These are phyloP conservation scores for Eupeodes luniger DNA, from an alignment of 2,888 invertebrate genomes.

Conservation along the genomic window DNA sequence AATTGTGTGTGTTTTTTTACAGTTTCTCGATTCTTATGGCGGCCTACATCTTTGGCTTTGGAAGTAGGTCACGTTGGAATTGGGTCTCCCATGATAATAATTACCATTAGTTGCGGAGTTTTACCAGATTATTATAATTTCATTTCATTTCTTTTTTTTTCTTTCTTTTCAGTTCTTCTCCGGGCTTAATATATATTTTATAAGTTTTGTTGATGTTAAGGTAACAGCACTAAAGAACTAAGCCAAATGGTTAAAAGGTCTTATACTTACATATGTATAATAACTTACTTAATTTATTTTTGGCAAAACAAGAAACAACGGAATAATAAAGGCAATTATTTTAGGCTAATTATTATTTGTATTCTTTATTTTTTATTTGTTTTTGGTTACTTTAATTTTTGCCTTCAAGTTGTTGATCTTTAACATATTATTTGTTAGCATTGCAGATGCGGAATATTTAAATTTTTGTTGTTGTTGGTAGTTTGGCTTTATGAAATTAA, in stretches of 20 bases:
- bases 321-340: slow-evolving; percentile 74
- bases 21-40: slow-evolving; percentile 74
- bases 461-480: slow-evolving; percentile 16
- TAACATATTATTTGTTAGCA: slow-evolving; percentile 1
- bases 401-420: slow-evolving; percentile 24
- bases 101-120: slow-evolving; percentile 70
- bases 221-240: background rate
- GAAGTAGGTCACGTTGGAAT: slow-evolving; percentile 74
- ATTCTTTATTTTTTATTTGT: background rate
- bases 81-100: slow-evolving; percentile 77
- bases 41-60: slow-evolving; percentile 73
- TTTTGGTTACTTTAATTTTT: background rate
- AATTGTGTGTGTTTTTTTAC: slow-evolving; percentile 61
- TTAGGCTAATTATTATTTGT: slow-evolving; percentile 65
- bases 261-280: background rate
- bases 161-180: slow-evolving; percentile 14
- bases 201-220: background rate
- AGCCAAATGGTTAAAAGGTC: slow-evolving; percentile 26
- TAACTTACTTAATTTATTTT: slow-evolving; percentile 58
- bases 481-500: slow-evolving; percentile 63
- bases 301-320: slow-evolving; percentile 61
- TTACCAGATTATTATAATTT: slow-evolving; percentile 48
- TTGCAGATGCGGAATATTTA: background rate
- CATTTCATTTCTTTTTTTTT: slow-evolving; percentile 23
- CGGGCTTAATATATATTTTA: background rate